A percentile compares a stretch with the other conserved stretches of the same genome.
Conservation (phyloP, 2,888 invertebrate genomes). For the Troides oblongomaculatus region DNA sequence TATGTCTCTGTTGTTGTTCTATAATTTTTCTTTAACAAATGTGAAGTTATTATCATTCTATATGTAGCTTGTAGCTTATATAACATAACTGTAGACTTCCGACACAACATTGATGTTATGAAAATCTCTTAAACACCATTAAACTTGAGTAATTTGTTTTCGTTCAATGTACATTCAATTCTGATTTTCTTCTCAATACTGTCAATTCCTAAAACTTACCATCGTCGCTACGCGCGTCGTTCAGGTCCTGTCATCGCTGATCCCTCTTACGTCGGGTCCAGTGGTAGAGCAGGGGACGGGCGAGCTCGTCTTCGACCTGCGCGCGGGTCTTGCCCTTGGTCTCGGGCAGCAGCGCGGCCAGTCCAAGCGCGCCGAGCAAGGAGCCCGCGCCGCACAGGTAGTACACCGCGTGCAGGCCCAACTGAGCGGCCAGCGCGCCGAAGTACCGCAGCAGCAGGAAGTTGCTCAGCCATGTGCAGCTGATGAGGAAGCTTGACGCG, state of each 20-base stretch:
- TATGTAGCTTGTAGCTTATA: too few species aligned
- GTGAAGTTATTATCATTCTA: too few species aligned
- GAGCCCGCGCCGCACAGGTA: constrained; percentile 67
- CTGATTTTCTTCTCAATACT: too few species aligned
- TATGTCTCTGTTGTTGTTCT: too few species aligned
- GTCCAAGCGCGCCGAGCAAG: constrained; percentile 61
- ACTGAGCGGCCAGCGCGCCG: constrained; percentile 55
- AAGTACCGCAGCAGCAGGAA: constrained; percentile 71
- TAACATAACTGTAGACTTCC: too few species aligned
- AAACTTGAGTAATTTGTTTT: too few species aligned
- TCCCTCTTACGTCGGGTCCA: constrained; percentile 38
- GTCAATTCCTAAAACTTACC: too few species aligned
- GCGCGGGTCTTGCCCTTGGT: constrained; percentile 57
- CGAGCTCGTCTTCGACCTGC: constrained; percentile 59
- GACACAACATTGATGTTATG: too few species aligned
- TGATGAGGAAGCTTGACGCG: constrained; percentile 69
- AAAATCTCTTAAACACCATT: too few species aligned
- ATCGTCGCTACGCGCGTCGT: constrained; percentile 28
- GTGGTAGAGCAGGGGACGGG: constrained; percentile 55
- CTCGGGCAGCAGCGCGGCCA: constrained; percentile 55
- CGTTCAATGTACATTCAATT: too few species aligned
- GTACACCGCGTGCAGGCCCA: constrained; percentile 68
- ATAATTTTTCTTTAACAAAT: too few species aligned
- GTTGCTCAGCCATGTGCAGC: constrained; percentile 73
- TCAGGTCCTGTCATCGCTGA: constrained; percentile 54